These are phyloP conservation scores for Dryobates pubescens DNA, from an alignment of 2,797 vertebrate genomes.

Conservation along the genomic window DNA sequence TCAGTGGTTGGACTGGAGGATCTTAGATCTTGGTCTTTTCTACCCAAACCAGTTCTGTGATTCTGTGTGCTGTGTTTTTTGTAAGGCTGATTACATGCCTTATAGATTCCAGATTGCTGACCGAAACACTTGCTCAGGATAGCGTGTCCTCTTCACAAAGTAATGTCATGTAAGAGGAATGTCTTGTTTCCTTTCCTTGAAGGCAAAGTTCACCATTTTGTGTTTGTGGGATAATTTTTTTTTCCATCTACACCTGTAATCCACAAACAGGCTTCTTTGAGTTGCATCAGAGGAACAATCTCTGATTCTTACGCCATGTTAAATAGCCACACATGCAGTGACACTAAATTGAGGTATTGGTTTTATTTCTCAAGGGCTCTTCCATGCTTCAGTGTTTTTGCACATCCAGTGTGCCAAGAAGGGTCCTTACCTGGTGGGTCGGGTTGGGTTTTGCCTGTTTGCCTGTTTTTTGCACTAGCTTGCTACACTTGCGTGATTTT, in stretches of 20 bases:
- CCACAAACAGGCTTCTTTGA: neutral
- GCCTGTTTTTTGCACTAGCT: neutral
- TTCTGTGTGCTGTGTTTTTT: neutral
- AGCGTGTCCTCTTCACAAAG: neutral
- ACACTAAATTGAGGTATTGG: neutral
- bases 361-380: neutral
- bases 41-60: too few species aligned
- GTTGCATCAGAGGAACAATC: neutral
- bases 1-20: too few species aligned
- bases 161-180: neutral
- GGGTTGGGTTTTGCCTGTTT: neutral
- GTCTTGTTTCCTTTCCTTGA: neutral
- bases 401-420: neutral
- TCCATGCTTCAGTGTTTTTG: neutral
- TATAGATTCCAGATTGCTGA: neutral
- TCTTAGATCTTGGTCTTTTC: too few species aligned
- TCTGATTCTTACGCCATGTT: accelerated
- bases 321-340: neutral
- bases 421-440: neutral
- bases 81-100: neutral
- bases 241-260: neutral
- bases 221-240: neutral
- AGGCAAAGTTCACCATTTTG: neutral
- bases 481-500: accelerated
- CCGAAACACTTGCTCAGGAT: neutral